These are phyloP conservation scores for Diloba caeruleocephala DNA, from an alignment of 2,888 invertebrate species.

Conservation along the genomic window DNA sequence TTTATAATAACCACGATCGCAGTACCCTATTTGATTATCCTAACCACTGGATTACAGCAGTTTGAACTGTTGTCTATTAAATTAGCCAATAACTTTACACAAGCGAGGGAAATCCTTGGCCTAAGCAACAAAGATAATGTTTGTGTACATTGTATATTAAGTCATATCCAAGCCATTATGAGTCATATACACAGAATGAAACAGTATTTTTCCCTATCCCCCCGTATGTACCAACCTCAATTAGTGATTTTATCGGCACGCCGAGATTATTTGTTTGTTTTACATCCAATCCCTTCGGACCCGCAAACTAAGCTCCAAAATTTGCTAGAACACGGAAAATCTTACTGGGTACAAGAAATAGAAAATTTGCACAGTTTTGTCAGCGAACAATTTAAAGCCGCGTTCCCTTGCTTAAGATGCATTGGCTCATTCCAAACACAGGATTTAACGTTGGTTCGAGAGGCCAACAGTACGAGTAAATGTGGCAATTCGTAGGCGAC, in stretches of 20 bases:
- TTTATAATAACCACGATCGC: conserved; percentile 21
- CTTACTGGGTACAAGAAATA: conserved; percentile 57
- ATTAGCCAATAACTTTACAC: conserved; percentile 8
- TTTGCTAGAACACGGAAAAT: conserved; percentile 57
- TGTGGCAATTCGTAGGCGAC: conserved; percentile 85
- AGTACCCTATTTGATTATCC: conserved; percentile 14
- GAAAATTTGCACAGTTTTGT: conserved; percentile 68
- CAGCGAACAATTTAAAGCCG: conserved; percentile 76
- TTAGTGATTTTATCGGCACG: conserved; percentile 37
- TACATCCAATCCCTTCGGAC: conserved; percentile 32
- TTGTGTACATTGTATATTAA: conserved; percentile 3
- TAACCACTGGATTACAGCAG: not conserved
- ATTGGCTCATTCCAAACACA: conserved; percentile 85
- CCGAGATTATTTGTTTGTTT: conserved; percentile 41
- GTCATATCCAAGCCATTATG: conserved; percentile 15
- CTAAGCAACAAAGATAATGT: not conserved
- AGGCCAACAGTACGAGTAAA: conserved; percentile 77
- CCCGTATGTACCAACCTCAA: conserved; percentile 18
- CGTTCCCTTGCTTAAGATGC: conserved; percentile 85
- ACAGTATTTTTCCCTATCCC: conserved; percentile 21
- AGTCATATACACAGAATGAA: conserved; percentile 26
- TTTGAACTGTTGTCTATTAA: conserved; percentile 2
- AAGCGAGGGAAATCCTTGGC: not conserved
- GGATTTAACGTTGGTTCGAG: conserved; percentile 80
- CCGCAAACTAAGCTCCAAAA: conserved; percentile 53